phyloP scores from a whole-genome alignment of 2,888 invertebrate species.

The Sycophila texana region DNA sequence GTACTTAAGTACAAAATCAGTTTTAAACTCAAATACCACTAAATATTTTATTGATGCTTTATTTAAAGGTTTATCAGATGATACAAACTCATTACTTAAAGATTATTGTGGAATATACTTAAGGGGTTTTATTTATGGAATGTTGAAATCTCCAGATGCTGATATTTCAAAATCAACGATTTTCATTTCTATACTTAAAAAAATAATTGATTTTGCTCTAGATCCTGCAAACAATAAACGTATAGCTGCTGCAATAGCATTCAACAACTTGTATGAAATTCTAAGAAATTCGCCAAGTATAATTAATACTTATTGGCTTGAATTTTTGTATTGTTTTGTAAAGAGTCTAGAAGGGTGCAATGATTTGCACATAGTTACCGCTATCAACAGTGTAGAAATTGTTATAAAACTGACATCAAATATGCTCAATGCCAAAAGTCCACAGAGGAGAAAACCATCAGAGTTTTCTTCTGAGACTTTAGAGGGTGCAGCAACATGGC shows the following conservation, averaged over 20 bases:
- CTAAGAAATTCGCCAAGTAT: conserved; percentile 80
- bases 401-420: conserved; percentile 77
- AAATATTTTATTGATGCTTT: conserved; percentile 79
- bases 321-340: conserved; percentile 81
- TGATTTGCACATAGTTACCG: conserved; percentile 77
- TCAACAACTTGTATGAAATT: conserved; percentile 82
- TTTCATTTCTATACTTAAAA: conserved; percentile 78
- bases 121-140: conserved; percentile 83
- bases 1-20: conserved; percentile 79
- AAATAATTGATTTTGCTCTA: conserved; percentile 79
- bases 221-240: conserved; percentile 80
- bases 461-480: conserved; percentile 74
- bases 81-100: conserved; percentile 79
- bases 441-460: conserved; percentile 72
- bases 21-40: conserved; percentile 66
- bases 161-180: conserved; percentile 71
- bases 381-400: conserved; percentile 79
- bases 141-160: conserved; percentile 76
- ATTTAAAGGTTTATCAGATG: conserved; percentile 80
- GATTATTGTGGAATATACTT: conserved; percentile 81
- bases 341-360: conserved; percentile 78
- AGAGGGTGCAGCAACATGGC: conserved; percentile 75
- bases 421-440: conserved; percentile 75
- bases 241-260: conserved; percentile 82
- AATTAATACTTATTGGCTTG: conserved; percentile 80